Conservation (phyloP, 2,113 vertebrate genomes). For the Puffinus mauretanicus region DNA sequence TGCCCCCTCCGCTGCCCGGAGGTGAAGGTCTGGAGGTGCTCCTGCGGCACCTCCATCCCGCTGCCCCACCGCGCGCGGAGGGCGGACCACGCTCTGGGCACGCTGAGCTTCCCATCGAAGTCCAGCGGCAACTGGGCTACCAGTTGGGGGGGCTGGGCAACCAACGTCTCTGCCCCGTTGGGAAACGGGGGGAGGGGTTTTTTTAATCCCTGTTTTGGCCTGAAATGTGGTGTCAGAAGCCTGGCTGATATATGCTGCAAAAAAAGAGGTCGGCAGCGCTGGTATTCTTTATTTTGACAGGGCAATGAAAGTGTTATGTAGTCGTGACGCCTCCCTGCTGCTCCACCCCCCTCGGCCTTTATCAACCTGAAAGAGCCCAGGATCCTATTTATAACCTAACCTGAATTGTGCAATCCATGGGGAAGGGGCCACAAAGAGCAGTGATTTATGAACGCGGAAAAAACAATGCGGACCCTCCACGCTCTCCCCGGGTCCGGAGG, state of each 20-base stretch:
- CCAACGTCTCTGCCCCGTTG: rapidly evolving
- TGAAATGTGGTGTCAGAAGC: neutral
- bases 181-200: neutral
- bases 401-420: neutral
- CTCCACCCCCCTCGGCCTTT: constrained; percentile 32
- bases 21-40: neutral
- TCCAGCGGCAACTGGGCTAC: neutral
- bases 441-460: neutral
- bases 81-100: neutral
- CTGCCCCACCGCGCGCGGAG: rapidly evolving
- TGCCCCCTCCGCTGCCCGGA: neutral
- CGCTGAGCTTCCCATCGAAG: neutral
- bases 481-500: neutral
- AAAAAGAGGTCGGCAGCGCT: neutral
- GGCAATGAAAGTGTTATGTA: constrained; percentile 56
- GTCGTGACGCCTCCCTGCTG: constrained; percentile 33
- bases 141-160: neutral
- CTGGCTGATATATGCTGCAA: constrained; percentile 4
- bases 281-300: constrained; percentile 54
- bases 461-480: constrained; percentile 15
- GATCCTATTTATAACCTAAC: constrained; percentile 38
- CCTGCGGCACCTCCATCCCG: neutral
- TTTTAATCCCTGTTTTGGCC: neutral
- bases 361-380: constrained; percentile 44
- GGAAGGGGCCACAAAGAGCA: constrained; percentile 10